Percentiles rank a stretch among this genome's conserved stretches.
phyloP scores from a whole-genome alignment of 2,888 invertebrate species.

The Ennomos erosarius region DNA sequence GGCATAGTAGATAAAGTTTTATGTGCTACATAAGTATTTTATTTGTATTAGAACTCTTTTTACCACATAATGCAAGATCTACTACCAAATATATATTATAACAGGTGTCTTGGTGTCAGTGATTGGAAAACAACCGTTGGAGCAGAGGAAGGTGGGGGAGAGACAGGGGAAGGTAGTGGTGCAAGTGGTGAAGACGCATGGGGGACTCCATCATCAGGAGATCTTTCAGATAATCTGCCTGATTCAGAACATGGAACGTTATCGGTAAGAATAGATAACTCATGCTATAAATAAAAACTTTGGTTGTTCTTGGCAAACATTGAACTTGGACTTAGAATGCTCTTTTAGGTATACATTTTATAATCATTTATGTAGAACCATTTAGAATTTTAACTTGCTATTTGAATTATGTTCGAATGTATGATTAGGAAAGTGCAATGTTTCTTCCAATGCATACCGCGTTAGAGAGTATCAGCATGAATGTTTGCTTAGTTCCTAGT shows the following conservation, averaged over 20 bases:
- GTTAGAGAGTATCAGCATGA: no score
- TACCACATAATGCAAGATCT: neutral
- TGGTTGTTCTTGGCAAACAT: no score
- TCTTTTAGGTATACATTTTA: no score
- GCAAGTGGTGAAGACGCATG: slow-evolving; percentile 95
- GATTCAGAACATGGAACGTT: slow-evolving; percentile 88
- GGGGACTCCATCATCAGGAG: slow-evolving; percentile 95
- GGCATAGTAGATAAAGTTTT: neutral
- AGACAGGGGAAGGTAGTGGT: slow-evolving; percentile 91
- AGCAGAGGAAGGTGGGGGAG: slow-evolving; percentile 87
- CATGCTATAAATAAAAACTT: no score
- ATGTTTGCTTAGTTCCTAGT: slow-evolving; percentile 16
- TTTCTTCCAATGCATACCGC: no score
- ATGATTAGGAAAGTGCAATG: no score
- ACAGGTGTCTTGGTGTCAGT: slow-evolving; percentile 81
- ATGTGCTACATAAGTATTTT: neutral
- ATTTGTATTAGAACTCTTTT: slow-evolving; percentile 3
- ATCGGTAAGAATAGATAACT: slow-evolving; percentile 76
- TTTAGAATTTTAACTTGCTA: no score
- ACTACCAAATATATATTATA: neutral
- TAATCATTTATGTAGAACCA: no score
- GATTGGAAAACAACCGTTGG: slow-evolving; percentile 84
- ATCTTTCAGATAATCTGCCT: slow-evolving; percentile 90
- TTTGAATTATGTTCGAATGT: no score
- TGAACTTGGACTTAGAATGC: no score